Conservation (phyloP, 2,888 invertebrate species). For the Sphaeridia pumilis region DNA sequence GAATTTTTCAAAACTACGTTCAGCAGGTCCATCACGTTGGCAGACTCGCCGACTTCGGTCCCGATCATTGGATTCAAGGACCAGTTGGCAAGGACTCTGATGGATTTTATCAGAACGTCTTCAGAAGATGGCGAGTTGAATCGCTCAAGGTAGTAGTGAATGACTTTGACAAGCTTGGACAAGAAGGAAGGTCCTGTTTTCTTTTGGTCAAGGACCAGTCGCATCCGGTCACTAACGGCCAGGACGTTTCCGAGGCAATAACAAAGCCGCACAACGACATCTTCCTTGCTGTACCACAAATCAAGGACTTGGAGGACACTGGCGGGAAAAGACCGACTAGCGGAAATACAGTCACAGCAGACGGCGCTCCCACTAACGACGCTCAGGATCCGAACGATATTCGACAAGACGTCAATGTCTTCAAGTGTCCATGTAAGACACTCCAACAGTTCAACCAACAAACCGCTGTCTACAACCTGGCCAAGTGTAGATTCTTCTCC, state of each 20-base stretch:
- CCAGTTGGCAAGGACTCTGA: conserved; percentile 34
- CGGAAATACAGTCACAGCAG: conserved; percentile 27
- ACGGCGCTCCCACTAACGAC: conserved; percentile 4
- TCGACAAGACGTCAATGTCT: conserved; percentile 34
- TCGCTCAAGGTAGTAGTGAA: conserved; percentile 26
- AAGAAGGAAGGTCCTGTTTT: conserved; percentile 3
- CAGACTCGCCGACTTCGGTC: conserved; percentile 22
- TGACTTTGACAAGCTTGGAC: conserved; percentile 23
- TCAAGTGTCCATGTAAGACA: conserved; percentile 30
- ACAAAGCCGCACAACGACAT: conserved; percentile 30
- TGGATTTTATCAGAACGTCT: conserved; percentile 33
- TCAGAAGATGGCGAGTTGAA: conserved; percentile 22
- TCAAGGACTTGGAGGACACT: conserved; percentile 27
- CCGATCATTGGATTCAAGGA: conserved; percentile 31
- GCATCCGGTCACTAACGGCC: conserved; percentile 28
- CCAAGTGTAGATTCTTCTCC: conserved; percentile 29
- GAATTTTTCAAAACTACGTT: conserved; percentile 19
- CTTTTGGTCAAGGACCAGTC: conserved; percentile 18
- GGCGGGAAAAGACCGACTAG: conserved; percentile 20
- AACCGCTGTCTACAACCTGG: conserved; percentile 26
- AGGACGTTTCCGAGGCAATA: conserved; percentile 35
- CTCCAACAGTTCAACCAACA: conserved; percentile 29
- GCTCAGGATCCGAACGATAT: conserved; percentile 33
- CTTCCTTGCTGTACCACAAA: conserved; percentile 31
- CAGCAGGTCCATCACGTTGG: conserved; percentile 20